Base-by-base conservation (phyloP, 2,888 invertebrate genomes). In the Apomyelois bistriatella region DNA sequence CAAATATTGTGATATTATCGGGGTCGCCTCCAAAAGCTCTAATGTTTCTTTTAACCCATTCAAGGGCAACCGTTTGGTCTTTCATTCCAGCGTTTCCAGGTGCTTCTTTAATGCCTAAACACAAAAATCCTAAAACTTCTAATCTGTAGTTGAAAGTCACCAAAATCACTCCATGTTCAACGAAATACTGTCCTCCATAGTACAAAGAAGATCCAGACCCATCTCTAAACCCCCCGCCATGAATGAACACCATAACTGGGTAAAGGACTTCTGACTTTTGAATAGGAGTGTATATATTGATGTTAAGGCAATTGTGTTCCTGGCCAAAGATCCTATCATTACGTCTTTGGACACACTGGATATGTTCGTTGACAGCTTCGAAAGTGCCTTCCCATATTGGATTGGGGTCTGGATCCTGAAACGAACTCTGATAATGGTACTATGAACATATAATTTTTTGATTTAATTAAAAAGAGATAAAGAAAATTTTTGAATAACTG, bases 191-290 rank as follows among this genome's bases (percentile, higher is more conserved):
- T 0, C 87, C 84, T 0, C 87, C 10, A 32, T 32, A 9, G 2
- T 3, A 3, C 32, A 32, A 6, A 32, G 9, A 7, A 32, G 32
- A 9, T 0, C 73, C 72, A 0, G 85, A 83, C 0, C 86, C 86
- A 46, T 76, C 65, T 32, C 72, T 79, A 57, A 70, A 89, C 0
- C 82, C 88, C 53, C 89, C 89, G 5, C 88, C 89, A 32, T 89
- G 89, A 1, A 88, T 73, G 54, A 72, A 87, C 3, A 82, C 72
- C 87, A 89, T 88, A 7, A 88, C 85, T 0, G 88, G 82, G n/a
- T 83, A 63, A 32, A 32, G 32, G 10, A 1, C 7, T 0, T 60
- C 37, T 1, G 48, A 12, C 0, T 65, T 56, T 13, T 74, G 62
- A 0, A 75, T 35, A 1, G 88, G 86, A 0, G 81, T 79, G 56